These are phyloP conservation scores for Acleris cristana DNA, from an alignment of 2,888 invertebrate species.

Conservation along the genomic window DNA sequence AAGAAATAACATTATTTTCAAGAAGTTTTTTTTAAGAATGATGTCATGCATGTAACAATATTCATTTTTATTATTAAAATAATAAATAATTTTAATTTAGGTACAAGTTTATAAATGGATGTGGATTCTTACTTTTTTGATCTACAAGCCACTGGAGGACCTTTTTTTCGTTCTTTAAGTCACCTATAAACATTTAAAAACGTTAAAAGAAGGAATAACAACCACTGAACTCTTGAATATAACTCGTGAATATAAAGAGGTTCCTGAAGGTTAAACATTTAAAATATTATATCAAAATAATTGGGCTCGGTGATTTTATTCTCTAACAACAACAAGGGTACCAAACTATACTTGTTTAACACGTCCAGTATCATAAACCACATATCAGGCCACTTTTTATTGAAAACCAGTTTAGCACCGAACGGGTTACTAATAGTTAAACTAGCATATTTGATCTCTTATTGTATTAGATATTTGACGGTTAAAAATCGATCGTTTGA, in stretches of 20 bases:
- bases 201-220: slow-evolving; percentile 43
- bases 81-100: slow-evolving; percentile 53
- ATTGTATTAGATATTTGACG: too few species aligned
- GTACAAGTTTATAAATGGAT: slow-evolving; percentile 71
- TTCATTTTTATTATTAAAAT: slow-evolving; percentile 55
- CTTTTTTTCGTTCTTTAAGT: slow-evolving; percentile 97
- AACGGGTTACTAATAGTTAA: too few species aligned
- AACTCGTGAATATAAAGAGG: neutral
- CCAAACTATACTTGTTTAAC: too few species aligned
- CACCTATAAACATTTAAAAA: slow-evolving; percentile 88
- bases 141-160: slow-evolving; percentile 97
- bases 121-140: slow-evolving; percentile 96
- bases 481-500: too few species aligned
- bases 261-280: neutral
- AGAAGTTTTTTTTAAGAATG: slow-evolving; percentile 67
- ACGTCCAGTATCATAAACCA: too few species aligned
- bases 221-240: slow-evolving; percentile 14
- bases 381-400: too few species aligned
- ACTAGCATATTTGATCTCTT: too few species aligned
- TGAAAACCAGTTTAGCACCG: too few species aligned
- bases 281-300: too few species aligned
- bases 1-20: slow-evolving; percentile 62
- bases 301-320: too few species aligned
- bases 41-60: slow-evolving; percentile 80
- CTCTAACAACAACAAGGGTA: too few species aligned